Conservation (phyloP, 2,888 invertebrate species). For the Tenodera sinensis region DNA sequence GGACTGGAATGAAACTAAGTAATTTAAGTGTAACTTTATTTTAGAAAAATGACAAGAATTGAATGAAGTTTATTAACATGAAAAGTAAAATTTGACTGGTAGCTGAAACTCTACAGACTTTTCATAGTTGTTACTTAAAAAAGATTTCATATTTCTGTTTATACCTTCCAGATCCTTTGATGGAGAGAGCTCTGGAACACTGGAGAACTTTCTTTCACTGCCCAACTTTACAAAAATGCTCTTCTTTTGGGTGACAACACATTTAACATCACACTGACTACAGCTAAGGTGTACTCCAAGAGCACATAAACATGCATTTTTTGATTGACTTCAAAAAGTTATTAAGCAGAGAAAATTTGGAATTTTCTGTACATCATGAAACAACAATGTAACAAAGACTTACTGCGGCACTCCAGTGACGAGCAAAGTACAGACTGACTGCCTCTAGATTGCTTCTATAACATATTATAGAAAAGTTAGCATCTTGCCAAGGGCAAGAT, state of each 20-base stretch:
- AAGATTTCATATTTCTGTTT: background rate
- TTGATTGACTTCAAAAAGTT: too few relatives aligned
- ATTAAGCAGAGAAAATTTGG: background rate
- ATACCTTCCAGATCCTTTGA: constrained; percentile 9
- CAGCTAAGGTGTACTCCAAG: background rate
- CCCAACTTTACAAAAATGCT: background rate
- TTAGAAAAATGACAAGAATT: too few relatives aligned
- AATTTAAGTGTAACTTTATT: too few relatives aligned
- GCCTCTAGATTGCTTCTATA: background rate
- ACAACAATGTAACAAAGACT: constrained; percentile 7
- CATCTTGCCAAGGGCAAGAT: background rate
- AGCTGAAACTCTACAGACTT: background rate
- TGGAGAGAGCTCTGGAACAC: background rate
- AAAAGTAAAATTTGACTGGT: too few relatives aligned
- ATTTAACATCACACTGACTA: background rate
- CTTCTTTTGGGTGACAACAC: background rate
- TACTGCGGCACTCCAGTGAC: constrained; percentile 15
- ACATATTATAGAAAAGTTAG: background rate
- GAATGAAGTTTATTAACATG: too few relatives aligned
- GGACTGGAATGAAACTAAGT: too few relatives aligned
- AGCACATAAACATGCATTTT: background rate
- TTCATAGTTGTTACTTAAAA: background rate
- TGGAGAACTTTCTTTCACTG: constrained; percentile 3
- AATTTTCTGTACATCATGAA: background rate
- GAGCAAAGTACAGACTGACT: background rate